Evolutionary conservation across 2,797 vertebrate species (phyloP), one percentile per base, ranked within the genome.

Genomic region (Enteromius viviparus): DNA sequence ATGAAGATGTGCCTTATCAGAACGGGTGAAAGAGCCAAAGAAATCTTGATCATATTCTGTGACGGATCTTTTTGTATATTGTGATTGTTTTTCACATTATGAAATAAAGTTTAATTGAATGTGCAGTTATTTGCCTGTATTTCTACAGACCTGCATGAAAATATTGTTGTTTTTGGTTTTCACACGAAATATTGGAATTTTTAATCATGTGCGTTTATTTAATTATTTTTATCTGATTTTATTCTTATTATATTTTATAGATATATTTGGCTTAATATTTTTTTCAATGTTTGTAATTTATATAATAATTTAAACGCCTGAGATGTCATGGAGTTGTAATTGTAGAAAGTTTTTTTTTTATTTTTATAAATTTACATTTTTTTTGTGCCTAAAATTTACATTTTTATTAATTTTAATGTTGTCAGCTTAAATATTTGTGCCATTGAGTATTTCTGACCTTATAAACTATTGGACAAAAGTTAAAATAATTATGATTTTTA

Each of bases 1-100:
- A 60, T 19, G 4, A 40, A 58, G 12, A 58, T 60, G 80, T 81
- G 80, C 80, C 80, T 81, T 74, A 51, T 65, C 58, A 74, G 58
- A 80, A 32, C 7, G 2, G 17, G 11, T 60, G 9, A 74, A 74
- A 64, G 65, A 51, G 80, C 80, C 80, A 62, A 29, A 76, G 15
- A 62, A 58, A 19, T 40, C 34, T 76, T 45, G 0, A 5, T 15
- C 34, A 23, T 40, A 76, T 3, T 55, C 72, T 55, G 72, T 58
- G 51, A 40, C 2, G 7, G 32, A 23, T 15, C 11, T 58, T 58
- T 58, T 76, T 76, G 32, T 75, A 55, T 58, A 55, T 40, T 23
- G 23, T 2, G 14, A 37, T 40, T 58, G 49, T 74, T 58, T 64
- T 47, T 69, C 14, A 21, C 53, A 10, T 1, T 8, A 40, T 17